These are phyloP conservation scores for Tipula helvola DNA, from an alignment of 2,888 invertebrate genomes.

Conservation along the genomic window DNA sequence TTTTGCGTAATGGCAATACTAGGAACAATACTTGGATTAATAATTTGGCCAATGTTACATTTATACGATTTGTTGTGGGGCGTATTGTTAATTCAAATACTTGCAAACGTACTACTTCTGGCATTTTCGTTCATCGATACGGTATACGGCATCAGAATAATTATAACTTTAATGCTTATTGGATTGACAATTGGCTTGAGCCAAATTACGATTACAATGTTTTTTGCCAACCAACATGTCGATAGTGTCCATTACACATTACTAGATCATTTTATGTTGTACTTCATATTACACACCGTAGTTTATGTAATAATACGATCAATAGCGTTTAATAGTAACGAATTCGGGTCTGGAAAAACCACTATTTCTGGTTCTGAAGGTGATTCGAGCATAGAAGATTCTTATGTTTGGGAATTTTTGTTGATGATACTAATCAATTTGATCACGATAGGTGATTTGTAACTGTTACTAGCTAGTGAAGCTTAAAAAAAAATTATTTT, in stretches of 20 bases:
- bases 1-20: neutral
- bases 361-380: too few relatives aligned
- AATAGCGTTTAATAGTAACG: too few relatives aligned
- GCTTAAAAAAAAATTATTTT: neutral
- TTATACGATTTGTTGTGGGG: neutral
- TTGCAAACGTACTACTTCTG: neutral
- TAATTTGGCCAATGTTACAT: neutral
- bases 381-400: too few relatives aligned
- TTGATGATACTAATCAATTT: neutral
- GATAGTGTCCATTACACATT: neutral
- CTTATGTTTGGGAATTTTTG: neutral
- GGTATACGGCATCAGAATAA: neutral
- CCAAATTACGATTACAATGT: neutral
- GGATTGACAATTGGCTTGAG: neutral
- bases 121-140: neutral
- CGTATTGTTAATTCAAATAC: neutral
- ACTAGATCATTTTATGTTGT: neutral
- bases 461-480: too few relatives aligned
- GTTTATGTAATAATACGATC: neutral
- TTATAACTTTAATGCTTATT: neutral
- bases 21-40: neutral
- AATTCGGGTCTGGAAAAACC: too few relatives aligned
- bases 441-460: neutral
- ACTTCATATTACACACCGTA: neutral
- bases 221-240: neutral